A percentile compares a stretch with the other conserved stretches of the same genome.
Evolutionary conservation across 1,140 invertebrate species (phyloP).

Genomic region (Anoplophora glabripennis): DNA sequence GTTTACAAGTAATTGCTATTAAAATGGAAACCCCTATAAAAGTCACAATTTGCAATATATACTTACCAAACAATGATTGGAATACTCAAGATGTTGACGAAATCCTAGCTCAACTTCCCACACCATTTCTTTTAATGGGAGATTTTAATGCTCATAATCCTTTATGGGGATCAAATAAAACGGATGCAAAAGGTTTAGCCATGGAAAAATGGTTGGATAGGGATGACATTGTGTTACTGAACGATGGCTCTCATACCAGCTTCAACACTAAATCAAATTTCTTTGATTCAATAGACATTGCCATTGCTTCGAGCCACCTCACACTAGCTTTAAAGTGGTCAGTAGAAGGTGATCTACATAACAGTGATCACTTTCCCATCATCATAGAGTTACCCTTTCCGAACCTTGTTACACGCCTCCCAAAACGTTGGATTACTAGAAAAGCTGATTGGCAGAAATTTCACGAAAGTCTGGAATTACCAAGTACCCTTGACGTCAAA

Average conservation of each 20-base stretch:
- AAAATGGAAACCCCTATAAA: not conserved
- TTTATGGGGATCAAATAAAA: not conserved
- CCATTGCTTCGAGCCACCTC: not conserved
- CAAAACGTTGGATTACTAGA: not conserved
- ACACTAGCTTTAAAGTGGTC: not conserved
- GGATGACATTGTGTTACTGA: not conserved
- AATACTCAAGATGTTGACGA: not conserved
- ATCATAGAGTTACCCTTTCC: not conserved
- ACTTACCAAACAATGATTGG: conserved; percentile 7
- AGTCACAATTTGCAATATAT: conserved; percentile 14
- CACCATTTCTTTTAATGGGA: conserved; percentile 8
- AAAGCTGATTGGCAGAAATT: not conserved
- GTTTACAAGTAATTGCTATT: conserved; percentile 9
- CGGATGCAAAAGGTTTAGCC: not conserved
- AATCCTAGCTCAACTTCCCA: conserved; percentile 4
- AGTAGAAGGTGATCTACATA: not conserved
- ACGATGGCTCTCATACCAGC: not conserved
- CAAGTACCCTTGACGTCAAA: not conserved
- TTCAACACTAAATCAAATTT: not conserved
- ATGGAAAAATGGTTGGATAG: not conserved
- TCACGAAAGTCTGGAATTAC: not conserved
- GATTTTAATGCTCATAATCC: conserved; percentile 16
- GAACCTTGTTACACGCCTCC: not conserved
- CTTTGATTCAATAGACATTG: conserved; percentile 3
- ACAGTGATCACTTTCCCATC: conserved; percentile 9